A percentile compares a stretch with the other conserved stretches of the same genome.
phyloP scores from a whole-genome alignment of 92 coral and sea anemone genomes.

The Galaxea fascicularis region DNA sequence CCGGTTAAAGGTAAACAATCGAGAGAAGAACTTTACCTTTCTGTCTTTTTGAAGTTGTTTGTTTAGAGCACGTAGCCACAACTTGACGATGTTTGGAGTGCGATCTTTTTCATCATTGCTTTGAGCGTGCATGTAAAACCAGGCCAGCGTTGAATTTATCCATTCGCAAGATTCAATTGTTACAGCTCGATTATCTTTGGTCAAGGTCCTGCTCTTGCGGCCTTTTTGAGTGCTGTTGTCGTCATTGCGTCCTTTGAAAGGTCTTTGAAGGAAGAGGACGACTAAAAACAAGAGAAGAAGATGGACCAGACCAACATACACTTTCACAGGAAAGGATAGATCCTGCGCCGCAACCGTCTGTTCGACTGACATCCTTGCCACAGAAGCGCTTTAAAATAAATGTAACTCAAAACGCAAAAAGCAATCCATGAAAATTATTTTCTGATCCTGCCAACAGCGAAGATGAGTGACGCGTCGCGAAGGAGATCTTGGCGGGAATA shows the following conservation, averaged over 20 bases:
- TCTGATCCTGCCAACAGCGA: constrained; percentile 11
- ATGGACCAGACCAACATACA: constrained; percentile 77
- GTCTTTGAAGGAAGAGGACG: constrained; percentile 59
- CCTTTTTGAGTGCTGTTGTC: constrained; percentile 29
- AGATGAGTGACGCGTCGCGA: neutral
- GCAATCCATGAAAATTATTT: constrained; percentile 27
- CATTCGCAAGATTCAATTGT: constrained; percentile 94
- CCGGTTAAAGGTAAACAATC: constrained; percentile 3
- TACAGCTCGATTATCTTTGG: constrained; percentile 76
- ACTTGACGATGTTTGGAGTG: constrained; percentile 82
- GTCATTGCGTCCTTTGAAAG: constrained; percentile 33
- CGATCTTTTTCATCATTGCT: constrained; percentile 46
- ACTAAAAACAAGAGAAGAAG: constrained; percentile 69
- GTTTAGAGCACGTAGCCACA: constrained; percentile 90
- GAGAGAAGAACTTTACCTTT: constrained; percentile 67
- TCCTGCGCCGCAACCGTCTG: constrained; percentile 43
- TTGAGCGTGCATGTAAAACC: constrained; percentile 80
- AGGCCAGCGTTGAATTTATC: constrained; percentile 86
- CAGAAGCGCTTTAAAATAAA: neutral
- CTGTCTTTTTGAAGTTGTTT: constrained; percentile 78
- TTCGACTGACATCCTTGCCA: constrained; percentile 42
- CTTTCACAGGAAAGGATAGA: constrained; percentile 65
- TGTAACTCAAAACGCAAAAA: constrained; percentile 20
- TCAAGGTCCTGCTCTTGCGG: constrained; percentile 69
- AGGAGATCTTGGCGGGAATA: constrained; percentile 3